These are phyloP conservation scores for Amphiprion clarkii DNA, from an alignment of 2,797 vertebrate species.

Conservation along the genomic window DNA sequence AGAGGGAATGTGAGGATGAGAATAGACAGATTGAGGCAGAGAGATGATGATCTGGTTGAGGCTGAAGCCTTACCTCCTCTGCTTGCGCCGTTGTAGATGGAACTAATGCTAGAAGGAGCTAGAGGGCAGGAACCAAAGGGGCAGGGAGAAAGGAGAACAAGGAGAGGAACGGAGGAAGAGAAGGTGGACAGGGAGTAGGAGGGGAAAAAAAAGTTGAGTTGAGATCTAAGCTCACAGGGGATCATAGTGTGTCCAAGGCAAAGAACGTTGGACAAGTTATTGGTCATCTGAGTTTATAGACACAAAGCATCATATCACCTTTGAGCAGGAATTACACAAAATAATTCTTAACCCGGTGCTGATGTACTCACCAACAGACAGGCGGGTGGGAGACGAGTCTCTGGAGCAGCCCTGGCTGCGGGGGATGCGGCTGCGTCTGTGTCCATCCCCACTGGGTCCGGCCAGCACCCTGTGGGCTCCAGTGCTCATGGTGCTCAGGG, in stretches of 20 bases:
- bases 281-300: slow-evolving; percentile 7
- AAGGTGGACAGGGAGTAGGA: slow-evolving; percentile 30
- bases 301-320: background rate
- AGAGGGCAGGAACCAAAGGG: slow-evolving; percentile 55
- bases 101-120: slow-evolving; percentile 88
- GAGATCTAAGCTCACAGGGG: slow-evolving; percentile 17
- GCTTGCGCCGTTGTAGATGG: slow-evolving; percentile 86
- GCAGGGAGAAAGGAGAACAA: slow-evolving; percentile 37
- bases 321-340: background rate
- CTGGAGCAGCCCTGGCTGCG: slow-evolving; percentile 98
- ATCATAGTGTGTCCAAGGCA: background rate
- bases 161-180: slow-evolving; percentile 14
- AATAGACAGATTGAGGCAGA: slow-evolving; percentile 12
- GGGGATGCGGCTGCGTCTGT: slow-evolving; percentile 95
- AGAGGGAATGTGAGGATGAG: slow-evolving; percentile 21
- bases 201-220: slow-evolving; percentile 31
- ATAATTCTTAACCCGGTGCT: background rate
- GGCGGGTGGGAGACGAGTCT: slow-evolving; percentile 95
- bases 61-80: slow-evolving; percentile 86
- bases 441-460: slow-evolving; percentile 83
- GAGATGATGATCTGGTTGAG: slow-evolving; percentile 19
- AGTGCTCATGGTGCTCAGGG: slow-evolving; percentile 93
- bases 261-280: background rate
- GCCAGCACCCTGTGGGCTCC: slow-evolving; percentile 92
- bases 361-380: slow-evolving; percentile 92